These are phyloP conservation scores for Nomada ferruginata DNA, from an alignment of 2,888 invertebrate species.

Conservation along the genomic window DNA sequence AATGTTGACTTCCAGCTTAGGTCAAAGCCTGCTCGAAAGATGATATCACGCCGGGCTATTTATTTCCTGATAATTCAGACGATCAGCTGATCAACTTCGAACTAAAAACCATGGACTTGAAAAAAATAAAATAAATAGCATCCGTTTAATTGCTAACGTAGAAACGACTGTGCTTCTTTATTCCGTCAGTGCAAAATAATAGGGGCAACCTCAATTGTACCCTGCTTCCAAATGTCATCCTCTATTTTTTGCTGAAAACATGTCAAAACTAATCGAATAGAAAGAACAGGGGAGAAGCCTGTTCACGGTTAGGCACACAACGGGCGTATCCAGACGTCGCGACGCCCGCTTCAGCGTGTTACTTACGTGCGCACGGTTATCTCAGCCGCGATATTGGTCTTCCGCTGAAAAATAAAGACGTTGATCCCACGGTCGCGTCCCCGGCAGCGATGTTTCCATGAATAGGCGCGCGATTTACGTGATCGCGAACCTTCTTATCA, in stretches of 20 bases:
- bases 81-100: not conserved
- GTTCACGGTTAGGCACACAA: slow-evolving; percentile 14
- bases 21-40: not conserved
- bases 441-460: slow-evolving; percentile 63
- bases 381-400: slow-evolving; percentile 66
- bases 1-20: slow-evolving; percentile 18
- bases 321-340: slow-evolving; percentile 2
- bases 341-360: slow-evolving; percentile 44
- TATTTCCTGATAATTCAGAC: not conserved
- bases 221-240: too few relatives aligned
- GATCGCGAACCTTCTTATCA: slow-evolving; percentile 61
- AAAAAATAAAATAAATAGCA: not conserved
- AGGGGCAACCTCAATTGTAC: too few relatives aligned
- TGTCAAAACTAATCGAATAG: too few relatives aligned
- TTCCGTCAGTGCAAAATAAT: too few relatives aligned
- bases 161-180: too few relatives aligned
- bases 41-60: not conserved
- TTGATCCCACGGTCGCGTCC: slow-evolving; percentile 54
- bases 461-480: slow-evolving; percentile 67
- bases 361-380: slow-evolving; percentile 54
- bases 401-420: slow-evolving; percentile 60
- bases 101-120: not conserved
- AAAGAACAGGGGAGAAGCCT: not conserved
- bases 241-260: too few relatives aligned
- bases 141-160: too few relatives aligned